Percentiles rank a stretch among this genome's conserved stretches.
Evolutionary conservation across 2,113 vertebrate genomes (phyloP).

Genomic region (Gallinago media): DNA sequence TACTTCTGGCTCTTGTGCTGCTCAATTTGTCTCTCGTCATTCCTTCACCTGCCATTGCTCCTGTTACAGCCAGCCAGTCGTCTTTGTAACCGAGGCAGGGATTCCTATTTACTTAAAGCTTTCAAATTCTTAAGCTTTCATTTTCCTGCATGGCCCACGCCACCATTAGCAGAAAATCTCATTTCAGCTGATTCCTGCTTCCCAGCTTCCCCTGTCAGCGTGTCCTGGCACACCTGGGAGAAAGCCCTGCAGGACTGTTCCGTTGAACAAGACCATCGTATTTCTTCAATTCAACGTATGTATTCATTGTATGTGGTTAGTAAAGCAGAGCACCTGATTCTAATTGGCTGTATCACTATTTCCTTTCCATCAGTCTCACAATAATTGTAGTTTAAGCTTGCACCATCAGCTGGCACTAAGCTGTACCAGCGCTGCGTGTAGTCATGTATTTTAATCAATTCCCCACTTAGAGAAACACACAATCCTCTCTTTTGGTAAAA

Average conservation of each 20-base stretch:
- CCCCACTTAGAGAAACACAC: background rate
- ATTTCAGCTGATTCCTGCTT: background rate
- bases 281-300: background rate
- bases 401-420: background rate
- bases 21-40: background rate
- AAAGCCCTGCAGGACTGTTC: background rate
- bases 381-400: background rate
- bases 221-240: background rate
- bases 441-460: background rate
- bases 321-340: background rate
- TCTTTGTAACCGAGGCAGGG: background rate
- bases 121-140: background rate
- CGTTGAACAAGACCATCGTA: accelerated
- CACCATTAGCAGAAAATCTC: background rate
- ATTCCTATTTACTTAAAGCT: background rate
- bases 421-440: background rate
- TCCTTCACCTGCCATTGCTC: background rate
- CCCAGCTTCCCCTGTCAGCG: background rate
- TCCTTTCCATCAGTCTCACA: background rate
- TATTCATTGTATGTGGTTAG: background rate
- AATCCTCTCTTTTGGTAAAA: background rate
- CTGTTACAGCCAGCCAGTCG: background rate
- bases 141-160: accelerated
- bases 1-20: accelerated
- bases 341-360: background rate